A percentile compares a stretch with the other conserved stretches of the same genome.
Evolutionary conservation across 2,797 vertebrate genomes (phyloP).

Genomic region (Amblyraja radiata): DNA sequence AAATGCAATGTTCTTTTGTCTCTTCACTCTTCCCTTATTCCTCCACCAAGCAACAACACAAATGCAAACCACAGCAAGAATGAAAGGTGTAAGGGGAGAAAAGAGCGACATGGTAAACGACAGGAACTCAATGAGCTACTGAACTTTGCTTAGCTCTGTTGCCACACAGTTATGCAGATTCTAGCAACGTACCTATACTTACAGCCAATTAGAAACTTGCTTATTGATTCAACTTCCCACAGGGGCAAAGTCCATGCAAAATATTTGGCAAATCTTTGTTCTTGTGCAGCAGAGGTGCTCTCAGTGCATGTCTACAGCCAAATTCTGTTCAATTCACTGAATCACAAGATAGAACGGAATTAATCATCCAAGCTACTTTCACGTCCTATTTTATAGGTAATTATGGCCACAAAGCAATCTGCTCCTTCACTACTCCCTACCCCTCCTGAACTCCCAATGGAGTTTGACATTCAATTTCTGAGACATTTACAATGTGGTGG

Average conservation of each 20-base stretch:
- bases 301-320: neutral
- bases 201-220: neutral
- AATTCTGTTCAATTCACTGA: neutral
- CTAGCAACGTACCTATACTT: neutral
- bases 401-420: too few species aligned
- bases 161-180: neutral
- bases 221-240: neutral
- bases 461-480: too few species aligned
- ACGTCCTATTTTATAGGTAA: too few species aligned
- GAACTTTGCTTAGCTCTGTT: neutral
- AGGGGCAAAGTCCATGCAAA: neutral
- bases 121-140: neutral
- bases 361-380: neutral
- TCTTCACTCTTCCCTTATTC: slow-evolving; percentile 44
- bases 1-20: slow-evolving; percentile 39
- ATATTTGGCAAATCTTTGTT: neutral
- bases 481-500: too few species aligned
- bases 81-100: slow-evolving; percentile 68
- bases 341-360: neutral
- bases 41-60: slow-evolving; percentile 64
- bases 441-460: too few species aligned
- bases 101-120: slow-evolving; percentile 62
- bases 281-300: neutral
- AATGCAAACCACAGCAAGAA: slow-evolving; percentile 68
- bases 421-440: too few species aligned